Evolutionary conservation across 2,113 vertebrate species (phyloP).

Genomic region (Tenrec ecaudatus): DNA sequence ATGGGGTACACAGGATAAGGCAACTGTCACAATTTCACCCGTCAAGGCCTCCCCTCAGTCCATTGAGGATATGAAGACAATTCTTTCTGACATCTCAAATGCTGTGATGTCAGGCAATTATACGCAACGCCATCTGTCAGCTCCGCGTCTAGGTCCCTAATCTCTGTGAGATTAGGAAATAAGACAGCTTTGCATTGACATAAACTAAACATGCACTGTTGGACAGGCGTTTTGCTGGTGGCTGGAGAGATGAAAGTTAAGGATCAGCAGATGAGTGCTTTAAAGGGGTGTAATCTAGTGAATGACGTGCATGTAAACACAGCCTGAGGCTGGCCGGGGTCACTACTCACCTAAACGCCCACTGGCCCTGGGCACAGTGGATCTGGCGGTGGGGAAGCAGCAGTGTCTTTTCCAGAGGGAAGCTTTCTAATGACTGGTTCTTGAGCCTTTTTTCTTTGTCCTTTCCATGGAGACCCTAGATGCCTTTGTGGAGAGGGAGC

Average conservation of each 20-base stretch:
- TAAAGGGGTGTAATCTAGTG: no score
- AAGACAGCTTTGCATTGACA: background rate
- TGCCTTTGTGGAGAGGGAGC: rapidly evolving
- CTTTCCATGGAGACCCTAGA: background rate
- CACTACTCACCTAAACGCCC: no score
- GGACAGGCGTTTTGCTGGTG: no score
- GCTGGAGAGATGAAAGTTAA: no score
- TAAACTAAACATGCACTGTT: no score
- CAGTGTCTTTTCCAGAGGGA: background rate
- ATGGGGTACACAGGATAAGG: background rate
- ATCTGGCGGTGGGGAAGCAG: no score
- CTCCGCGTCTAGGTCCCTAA: background rate
- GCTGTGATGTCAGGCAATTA: constrained; percentile 12
- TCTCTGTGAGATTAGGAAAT: background rate
- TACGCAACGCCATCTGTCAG: background rate
- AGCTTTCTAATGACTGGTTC: background rate
- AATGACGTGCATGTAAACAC: no score
- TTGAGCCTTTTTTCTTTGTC: background rate
- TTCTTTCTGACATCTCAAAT: constrained; percentile 8
- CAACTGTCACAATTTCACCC: background rate
- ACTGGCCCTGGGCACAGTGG: no score
- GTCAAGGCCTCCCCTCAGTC: background rate
- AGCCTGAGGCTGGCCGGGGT: no score
- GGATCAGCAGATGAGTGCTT: no score
- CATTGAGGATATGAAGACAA: background rate